Conservation (phyloP, 2,113 vertebrate genomes). For the Cynocephalus volans region DNA sequence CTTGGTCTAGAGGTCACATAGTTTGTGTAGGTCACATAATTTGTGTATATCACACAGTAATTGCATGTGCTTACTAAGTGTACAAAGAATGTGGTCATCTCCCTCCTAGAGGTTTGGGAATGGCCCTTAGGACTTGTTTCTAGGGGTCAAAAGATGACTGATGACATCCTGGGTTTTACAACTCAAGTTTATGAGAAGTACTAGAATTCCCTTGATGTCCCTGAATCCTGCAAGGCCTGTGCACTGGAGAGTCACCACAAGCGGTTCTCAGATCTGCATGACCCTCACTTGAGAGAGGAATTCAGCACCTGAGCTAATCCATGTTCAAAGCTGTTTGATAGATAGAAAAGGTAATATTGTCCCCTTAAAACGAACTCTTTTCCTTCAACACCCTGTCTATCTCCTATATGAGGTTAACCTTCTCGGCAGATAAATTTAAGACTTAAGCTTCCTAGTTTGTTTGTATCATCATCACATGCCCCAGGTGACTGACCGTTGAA, state of each 20-base stretch:
- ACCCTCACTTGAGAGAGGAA: neutral
- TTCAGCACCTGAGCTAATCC: neutral
- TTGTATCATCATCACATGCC: neutral
- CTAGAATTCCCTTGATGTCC: neutral
- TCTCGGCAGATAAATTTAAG: constrained; percentile 16
- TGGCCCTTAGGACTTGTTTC: neutral
- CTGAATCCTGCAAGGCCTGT: neutral
- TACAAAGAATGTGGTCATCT: neutral
- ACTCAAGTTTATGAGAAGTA: neutral
- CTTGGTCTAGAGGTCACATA: neutral
- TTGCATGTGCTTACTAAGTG: neutral
- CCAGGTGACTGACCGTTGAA: neutral
- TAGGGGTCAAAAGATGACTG: neutral
- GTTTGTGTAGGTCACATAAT: neutral
- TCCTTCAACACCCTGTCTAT: neutral
- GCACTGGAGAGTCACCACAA: neutral
- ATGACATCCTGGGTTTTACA: neutral
- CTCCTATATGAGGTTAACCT: neutral
- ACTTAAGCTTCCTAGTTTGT: neutral
- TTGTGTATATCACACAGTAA: neutral
- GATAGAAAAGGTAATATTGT: neutral
- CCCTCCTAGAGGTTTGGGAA: neutral
- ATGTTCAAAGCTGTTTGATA: neutral
- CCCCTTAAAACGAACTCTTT: neutral
- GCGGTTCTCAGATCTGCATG: neutral